Base-by-base conservation (phyloP, 2,113 vertebrate species). In the Alligator sinensis region DNA sequence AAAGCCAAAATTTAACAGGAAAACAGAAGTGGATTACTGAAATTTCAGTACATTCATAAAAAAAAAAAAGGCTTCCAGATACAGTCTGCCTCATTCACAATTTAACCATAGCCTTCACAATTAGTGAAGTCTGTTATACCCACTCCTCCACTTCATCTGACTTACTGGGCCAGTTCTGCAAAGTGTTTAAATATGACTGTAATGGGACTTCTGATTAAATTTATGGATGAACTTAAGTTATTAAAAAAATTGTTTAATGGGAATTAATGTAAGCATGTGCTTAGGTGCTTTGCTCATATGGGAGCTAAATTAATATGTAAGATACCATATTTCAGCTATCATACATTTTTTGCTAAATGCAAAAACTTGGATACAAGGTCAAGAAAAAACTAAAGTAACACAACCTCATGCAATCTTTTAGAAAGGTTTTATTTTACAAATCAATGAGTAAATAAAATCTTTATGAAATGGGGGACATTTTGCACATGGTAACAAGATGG, bases 221-320 rank as follows among this genome's bases (percentile, higher is more conserved):
- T 81, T 87, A 84, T 70, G 38, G 28, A 85, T 82, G 63, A 87
- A 78, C 16, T 76, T 34, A 58, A 93, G 30, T 15, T 0, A 5
- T 38, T 85, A 34, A 18, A 93, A 95, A 94, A 90, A 60, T 28
- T 58, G 55, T 34, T 34, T 38, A 72, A 72, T 47, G 70, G 68
- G 21, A 72, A 11, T 72, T 72, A 72, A 38, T 24, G 21, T 24
- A 8, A 9, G 11, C 24, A 88, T 18, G n/a, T 57, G 16, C 21
- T 88, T 18, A 88, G 38, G n/a, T 34, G 34, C 1, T 86, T 77
- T 87, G 72, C 81, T 90, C 61, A 94, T 83, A 6, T 80, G 59
- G 62, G 66, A 27, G 11, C 34, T 91, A 77, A 93, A 66, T n/a
- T 59, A 95, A 47, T 15, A 86, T 77, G 82, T 47, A 86, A 94